Base-by-base conservation (phyloP, 2,888 invertebrate genomes). In the Frankliniella fusca region DNA sequence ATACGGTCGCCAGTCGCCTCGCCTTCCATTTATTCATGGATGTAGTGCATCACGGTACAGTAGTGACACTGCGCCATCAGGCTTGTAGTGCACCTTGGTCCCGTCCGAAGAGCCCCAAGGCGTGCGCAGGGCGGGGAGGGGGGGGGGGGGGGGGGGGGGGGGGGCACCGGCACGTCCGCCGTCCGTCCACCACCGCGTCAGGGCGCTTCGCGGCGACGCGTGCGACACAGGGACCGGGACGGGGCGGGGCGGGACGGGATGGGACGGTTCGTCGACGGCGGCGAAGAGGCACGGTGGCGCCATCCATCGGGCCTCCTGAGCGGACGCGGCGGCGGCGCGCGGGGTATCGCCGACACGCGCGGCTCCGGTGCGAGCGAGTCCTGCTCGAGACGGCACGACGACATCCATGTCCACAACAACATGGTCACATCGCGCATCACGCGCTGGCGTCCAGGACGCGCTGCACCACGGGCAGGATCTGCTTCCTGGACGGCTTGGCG, bases 401-500 rank as follows among this genome's bases (percentile, higher is more conserved):
- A n/a, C n/a, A n/a, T n/a, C n/a, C n/a, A n/a, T n/a, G n/a, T n/a
- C n/a, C n/a, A n/a, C n/a, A n/a, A n/a, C n/a, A n/a, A 2, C 38
- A 38, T 38, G 38, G 38, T 38, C 38, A 38, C 5, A 5, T 38
- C 38, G 5, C 38, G 38, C 5, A 5, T 38, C 38, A 38, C 38
- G 38, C n/a, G 61, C 15, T n/a, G 61, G 0, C 15, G 61, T 5
- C 61, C 1, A 76, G 70, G 23, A 27, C 70, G 23, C 23, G 12
- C 70, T 76, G 70, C 27, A 76, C 70, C 70, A 76, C 23, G 27
- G 70, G 70, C 23, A 76, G 70, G 0, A 76, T 27, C 27, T 76
- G 70, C 27, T 76, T 76, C 70, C 70, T 76, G 27, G 70, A 76
- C 23, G 23, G 12, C 70, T 76, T 76, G 23, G 70, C 27, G 70